Conservation (phyloP, 2,888 invertebrate genomes). For the Molanna angustata region DNA sequence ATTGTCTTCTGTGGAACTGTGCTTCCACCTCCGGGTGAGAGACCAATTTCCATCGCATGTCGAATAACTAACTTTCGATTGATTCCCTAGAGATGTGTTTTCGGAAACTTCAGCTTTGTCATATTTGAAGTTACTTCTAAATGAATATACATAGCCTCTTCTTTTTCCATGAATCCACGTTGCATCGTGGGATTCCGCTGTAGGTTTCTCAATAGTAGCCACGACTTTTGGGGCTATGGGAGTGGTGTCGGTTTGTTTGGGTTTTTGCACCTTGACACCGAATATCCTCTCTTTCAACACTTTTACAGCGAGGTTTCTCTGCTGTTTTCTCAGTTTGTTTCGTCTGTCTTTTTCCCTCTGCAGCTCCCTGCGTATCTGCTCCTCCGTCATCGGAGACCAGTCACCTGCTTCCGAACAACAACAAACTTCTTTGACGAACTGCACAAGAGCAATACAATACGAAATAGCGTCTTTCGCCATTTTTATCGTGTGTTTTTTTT, state of each 20-base stretch:
- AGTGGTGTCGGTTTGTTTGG: not conserved
- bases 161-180: conserved; percentile 14
- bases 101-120: conserved; percentile 14
- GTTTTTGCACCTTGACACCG: conserved; percentile 10
- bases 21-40: conserved; percentile 51
- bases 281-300: conserved; percentile 24
- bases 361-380: conserved; percentile 44
- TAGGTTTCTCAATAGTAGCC: not conserved
- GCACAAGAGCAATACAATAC: conserved; percentile 47
- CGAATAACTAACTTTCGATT: conserved; percentile 36
- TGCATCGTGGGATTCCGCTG: not conserved
- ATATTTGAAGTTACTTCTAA: conserved; percentile 20
- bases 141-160: conserved; percentile 26
- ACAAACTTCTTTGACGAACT: conserved; percentile 51
- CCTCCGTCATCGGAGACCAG: conserved; percentile 44
- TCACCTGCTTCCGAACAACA: conserved; percentile 54
- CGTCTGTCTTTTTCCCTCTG: conserved; percentile 19
- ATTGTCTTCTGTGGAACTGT: conserved; percentile 40
- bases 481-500: too few species aligned
- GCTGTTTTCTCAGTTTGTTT: conserved; percentile 17
- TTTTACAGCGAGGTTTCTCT: conserved; percentile 20
- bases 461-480: conserved; percentile 15
- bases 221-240: not conserved
- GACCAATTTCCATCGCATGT: conserved; percentile 53
- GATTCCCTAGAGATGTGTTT: conserved; percentile 11